Evolutionary conservation across 2,113 vertebrate species (phyloP).

Genomic region (Planiliza haematocheilus): DNA sequence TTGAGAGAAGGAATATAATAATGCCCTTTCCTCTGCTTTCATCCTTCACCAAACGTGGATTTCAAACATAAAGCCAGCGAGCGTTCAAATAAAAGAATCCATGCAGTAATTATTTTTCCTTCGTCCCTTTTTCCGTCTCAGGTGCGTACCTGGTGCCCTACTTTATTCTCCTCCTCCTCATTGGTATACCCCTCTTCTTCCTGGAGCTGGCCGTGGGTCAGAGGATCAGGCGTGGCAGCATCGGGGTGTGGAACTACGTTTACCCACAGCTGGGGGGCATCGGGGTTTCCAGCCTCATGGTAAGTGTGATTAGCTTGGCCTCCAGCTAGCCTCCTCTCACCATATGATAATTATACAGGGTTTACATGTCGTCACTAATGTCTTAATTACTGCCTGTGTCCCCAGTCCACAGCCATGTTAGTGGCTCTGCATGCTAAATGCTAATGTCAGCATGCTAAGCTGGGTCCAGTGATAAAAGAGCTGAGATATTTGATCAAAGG

Average conservation of each 20-base stretch:
- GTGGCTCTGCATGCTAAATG: background rate
- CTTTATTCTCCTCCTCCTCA: slow-evolving; percentile 94
- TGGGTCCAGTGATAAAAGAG: too few relatives aligned
- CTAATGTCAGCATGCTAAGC: too few relatives aligned
- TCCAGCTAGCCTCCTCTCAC: background rate
- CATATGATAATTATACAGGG: background rate
- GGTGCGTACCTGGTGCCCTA: slow-evolving; percentile 97
- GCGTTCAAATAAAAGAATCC: background rate
- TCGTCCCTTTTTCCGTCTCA: slow-evolving; percentile 61
- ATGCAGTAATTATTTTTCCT: background rate
- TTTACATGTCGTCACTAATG: background rate
- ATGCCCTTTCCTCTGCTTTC: slow-evolving; percentile 12
- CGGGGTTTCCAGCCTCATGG: slow-evolving; percentile 95
- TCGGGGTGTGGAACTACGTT: slow-evolving; percentile 97
- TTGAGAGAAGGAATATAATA: background rate
- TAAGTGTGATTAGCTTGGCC: slow-evolving; percentile 69
- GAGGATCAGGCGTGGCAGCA: slow-evolving; percentile 95
- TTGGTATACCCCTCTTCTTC: slow-evolving; percentile 97
- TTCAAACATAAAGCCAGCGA: background rate
- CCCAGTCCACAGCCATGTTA: background rate
- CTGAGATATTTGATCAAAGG: too few relatives aligned
- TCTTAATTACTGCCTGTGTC: background rate
- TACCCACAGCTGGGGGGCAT: slow-evolving; percentile 94
- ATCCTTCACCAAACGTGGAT: slow-evolving; percentile 2
- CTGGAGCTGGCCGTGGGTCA: slow-evolving; percentile 97